Evolutionary conservation across 2,113 vertebrate genomes (phyloP).

Genomic region (Stomatorhinus ivindoensis): DNA sequence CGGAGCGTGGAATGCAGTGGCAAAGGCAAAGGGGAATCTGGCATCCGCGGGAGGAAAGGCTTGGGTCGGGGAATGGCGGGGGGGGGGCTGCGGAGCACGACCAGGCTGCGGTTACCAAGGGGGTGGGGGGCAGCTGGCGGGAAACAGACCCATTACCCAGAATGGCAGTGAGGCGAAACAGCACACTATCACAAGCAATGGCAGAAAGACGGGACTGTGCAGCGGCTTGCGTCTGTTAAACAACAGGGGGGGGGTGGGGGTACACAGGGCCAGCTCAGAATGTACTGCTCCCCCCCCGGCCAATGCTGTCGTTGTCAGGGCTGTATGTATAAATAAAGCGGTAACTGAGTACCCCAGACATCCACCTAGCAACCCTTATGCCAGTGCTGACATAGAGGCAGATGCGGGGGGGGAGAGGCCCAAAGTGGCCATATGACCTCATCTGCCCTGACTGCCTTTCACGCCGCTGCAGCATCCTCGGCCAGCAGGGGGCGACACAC

Average conservation of each 20-base stretch:
- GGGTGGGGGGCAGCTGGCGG: background rate
- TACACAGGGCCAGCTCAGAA: background rate
- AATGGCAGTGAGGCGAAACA: background rate
- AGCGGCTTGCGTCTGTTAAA: background rate
- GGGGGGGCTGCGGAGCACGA: background rate
- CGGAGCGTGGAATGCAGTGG: too few species aligned
- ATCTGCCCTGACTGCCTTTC: too few species aligned
- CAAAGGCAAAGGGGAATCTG: background rate
- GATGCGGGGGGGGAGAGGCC: background rate
- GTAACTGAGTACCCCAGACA: constrained; percentile 23
- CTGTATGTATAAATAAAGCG: constrained; percentile 19
- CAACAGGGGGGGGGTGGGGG: background rate
- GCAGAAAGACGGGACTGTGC: background rate
- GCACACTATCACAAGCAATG: background rate
- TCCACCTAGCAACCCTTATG: constrained; percentile 1
- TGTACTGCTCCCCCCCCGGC: background rate
- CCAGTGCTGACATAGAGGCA: constrained; percentile 16
- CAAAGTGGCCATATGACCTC: too few species aligned
- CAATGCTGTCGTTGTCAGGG: constrained; percentile 9
- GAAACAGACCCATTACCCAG: background rate
- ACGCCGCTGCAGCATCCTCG: background rate
- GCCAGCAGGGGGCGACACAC: constrained; percentile 14
- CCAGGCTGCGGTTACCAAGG: background rate
- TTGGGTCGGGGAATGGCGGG: background rate
- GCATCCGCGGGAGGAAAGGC: background rate